These are phyloP conservation scores for Champsocephalus esox DNA, from an alignment of 2,797 vertebrate species.

Conservation along the genomic window DNA sequence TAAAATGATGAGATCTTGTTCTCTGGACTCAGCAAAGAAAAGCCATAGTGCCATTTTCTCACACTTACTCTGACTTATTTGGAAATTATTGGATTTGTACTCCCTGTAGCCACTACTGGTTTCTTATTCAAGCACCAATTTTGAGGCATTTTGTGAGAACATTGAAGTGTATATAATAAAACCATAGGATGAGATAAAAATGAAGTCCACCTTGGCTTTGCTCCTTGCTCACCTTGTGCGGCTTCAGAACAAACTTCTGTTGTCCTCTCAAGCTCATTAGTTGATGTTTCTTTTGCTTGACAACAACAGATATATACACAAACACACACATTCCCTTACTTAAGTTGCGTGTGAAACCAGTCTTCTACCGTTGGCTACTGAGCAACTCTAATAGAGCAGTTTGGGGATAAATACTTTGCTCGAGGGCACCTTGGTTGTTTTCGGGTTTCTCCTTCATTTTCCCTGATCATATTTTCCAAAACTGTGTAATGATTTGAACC, in stretches of 20 bases:
- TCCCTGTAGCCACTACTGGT: conserved; percentile 26
- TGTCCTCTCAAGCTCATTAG: conserved; percentile 17
- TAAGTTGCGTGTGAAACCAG: conserved; percentile 59
- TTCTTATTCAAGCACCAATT: conserved; percentile 37
- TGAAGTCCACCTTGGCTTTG: conserved; percentile 6
- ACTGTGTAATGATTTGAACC: conserved; percentile 66
- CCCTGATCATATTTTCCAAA: conserved; percentile 76
- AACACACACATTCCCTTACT: conserved; percentile 35
- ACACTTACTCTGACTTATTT: conserved; percentile 62
- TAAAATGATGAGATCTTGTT: conserved; percentile 67
- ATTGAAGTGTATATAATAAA: conserved; percentile 32
- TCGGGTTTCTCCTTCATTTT: conserved; percentile 63
- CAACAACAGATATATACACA: conserved; percentile 19
- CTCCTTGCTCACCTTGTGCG: conserved; percentile 30
- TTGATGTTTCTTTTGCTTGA: conserved; percentile 30
- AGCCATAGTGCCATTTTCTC: conserved; percentile 56
- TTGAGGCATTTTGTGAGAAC: conserved; percentile 42
- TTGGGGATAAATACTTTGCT: conserved; percentile 71
- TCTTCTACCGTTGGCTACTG: conserved; percentile 45
- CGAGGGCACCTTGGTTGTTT: conserved; percentile 69
- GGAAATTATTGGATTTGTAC: conserved; percentile 65
- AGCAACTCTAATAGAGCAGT: conserved; percentile 65
- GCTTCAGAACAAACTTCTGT: conserved; percentile 26
- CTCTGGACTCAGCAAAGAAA: conserved; percentile 63
- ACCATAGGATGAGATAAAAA: conserved; percentile 31